Conservation (phyloP, 1,140 invertebrate genomes). For the Drosophila asahinai region DNA sequence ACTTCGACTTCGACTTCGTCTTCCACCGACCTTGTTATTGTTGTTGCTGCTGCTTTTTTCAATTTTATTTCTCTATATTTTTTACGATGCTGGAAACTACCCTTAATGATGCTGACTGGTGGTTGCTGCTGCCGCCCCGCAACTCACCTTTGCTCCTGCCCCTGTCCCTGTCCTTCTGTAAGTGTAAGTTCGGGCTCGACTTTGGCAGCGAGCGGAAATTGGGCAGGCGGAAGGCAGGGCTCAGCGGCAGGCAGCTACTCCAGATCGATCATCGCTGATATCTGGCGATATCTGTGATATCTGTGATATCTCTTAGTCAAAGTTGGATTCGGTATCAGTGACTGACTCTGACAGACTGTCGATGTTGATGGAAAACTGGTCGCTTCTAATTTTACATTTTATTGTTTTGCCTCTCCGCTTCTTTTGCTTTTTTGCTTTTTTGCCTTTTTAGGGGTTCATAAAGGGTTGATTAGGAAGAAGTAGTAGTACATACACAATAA, state of each 20-base stretch:
- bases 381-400: slow-evolving; percentile 79
- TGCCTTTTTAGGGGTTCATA: slow-evolving; percentile 73
- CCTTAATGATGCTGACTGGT: slow-evolving; percentile 77
- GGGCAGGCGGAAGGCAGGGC: slow-evolving; percentile 2
- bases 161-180: slow-evolving; percentile 15
- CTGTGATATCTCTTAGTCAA: background rate
- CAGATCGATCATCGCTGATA: slow-evolving; percentile 17
- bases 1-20: slow-evolving; percentile 40
- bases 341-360: slow-evolving; percentile 27
- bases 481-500: slow-evolving; percentile 26
- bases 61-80: slow-evolving; percentile 83
- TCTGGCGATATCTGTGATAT: background rate
- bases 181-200: slow-evolving; percentile 11
- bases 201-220: slow-evolving; percentile 8
- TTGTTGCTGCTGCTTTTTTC: slow-evolving; percentile 57
- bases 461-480: slow-evolving; percentile 76
- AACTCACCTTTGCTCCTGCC: slow-evolving; percentile 10
- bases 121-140: slow-evolving; percentile 38
- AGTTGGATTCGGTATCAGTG: background rate
- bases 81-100: slow-evolving; percentile 80
- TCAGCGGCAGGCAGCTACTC: background rate
- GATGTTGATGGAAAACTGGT: slow-evolving; percentile 40
- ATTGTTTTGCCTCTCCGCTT: slow-evolving; percentile 60
- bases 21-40: slow-evolving; percentile 55
- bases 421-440: slow-evolving; percentile 18